Evolutionary conservation across 2,888 invertebrate species (phyloP).

Genomic region (Elegia similella): DNA sequence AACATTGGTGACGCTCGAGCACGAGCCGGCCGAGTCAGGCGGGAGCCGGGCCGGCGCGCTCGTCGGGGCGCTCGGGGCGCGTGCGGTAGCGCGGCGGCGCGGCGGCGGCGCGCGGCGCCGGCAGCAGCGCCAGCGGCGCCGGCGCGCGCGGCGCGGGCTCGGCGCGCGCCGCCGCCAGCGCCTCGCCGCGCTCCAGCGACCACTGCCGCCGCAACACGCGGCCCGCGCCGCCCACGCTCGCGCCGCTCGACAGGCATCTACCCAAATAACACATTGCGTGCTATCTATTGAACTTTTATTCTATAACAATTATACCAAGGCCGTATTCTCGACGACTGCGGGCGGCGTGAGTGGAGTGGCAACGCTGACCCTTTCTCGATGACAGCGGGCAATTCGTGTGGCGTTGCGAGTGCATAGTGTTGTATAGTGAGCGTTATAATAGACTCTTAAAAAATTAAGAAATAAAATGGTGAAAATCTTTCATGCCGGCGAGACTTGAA

Average conservation of each 20-base stretch:
- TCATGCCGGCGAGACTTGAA: too few species aligned
- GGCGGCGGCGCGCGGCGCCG: conserved; percentile 30
- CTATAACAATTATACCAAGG: too few species aligned
- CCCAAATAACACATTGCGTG: background rate
- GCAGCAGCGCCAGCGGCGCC: conserved; percentile 33
- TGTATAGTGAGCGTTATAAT: too few species aligned
- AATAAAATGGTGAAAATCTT: too few species aligned
- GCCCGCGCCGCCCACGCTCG: conserved; percentile 39
- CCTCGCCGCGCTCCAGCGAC: conserved; percentile 68
- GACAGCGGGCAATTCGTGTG: too few species aligned
- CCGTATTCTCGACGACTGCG: too few species aligned
- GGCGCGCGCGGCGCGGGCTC: conserved; percentile 25
- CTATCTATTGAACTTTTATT: conserved; percentile 76
- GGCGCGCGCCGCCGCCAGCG: conserved; percentile 50
- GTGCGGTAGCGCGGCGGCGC: conserved; percentile 50
- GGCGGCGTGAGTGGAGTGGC: too few species aligned
- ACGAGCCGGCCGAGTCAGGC: conserved; percentile 16
- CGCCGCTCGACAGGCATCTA: conserved; percentile 26
- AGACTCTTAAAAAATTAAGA: too few species aligned
- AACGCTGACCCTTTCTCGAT: too few species aligned
- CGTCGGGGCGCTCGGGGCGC: conserved; percentile 31
- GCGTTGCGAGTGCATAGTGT: too few species aligned
- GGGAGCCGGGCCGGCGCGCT: conserved; percentile 17
- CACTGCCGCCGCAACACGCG: conserved; percentile 62
- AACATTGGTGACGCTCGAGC: background rate